Evolutionary conservation across 2,113 vertebrate genomes (phyloP).

Genomic region (Machaerirhynchus nigripectus): DNA sequence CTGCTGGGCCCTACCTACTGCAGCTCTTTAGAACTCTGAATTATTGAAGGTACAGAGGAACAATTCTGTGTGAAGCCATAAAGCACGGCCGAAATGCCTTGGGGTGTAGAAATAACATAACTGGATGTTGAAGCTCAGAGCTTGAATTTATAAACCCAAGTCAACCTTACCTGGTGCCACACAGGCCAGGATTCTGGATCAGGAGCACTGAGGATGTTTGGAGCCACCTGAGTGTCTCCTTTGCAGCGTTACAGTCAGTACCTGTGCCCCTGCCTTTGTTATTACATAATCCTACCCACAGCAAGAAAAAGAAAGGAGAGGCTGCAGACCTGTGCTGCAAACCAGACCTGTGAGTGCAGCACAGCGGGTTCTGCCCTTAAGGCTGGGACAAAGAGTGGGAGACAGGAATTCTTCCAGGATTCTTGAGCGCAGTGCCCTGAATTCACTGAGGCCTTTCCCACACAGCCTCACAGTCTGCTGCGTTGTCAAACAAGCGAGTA

Average conservation of each 20-base stretch:
- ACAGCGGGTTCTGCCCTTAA: background rate
- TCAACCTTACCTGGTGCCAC: background rate
- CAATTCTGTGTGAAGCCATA: background rate
- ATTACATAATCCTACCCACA: fast-evolving
- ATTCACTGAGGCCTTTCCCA: background rate
- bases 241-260: background rate
- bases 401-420: background rate
- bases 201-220: background rate
- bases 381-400: background rate
- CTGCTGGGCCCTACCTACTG: background rate
- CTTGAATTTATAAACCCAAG: background rate
- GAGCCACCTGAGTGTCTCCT: background rate
- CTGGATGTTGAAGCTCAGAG: background rate
- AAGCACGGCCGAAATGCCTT: background rate
- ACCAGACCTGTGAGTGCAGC: background rate
- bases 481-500: background rate
- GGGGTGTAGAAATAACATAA: background rate
- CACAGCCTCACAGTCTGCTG: background rate
- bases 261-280: background rate
- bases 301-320: background rate
- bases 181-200: background rate
- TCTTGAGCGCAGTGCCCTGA: background rate
- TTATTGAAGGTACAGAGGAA: background rate
- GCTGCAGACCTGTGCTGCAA: background rate
- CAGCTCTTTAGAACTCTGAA: background rate